Conservation (phyloP, 2,113 vertebrate species). For the Ctenomys sociabilis region DNA sequence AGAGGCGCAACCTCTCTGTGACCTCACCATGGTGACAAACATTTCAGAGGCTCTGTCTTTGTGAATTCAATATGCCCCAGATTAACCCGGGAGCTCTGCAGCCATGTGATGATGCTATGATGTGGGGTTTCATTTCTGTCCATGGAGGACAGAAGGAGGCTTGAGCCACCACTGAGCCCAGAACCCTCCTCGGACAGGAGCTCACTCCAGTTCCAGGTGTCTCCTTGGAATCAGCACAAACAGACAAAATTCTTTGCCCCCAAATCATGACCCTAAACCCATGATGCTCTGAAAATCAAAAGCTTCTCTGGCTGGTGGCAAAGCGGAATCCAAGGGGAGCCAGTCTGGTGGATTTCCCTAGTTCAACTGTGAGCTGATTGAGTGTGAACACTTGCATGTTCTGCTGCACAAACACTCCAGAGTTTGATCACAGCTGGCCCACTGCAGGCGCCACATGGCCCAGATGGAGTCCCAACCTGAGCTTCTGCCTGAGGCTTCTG, state of each 20-base stretch:
- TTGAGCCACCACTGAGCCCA: not conserved
- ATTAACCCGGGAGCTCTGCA: not conserved
- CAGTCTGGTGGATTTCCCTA: not conserved
- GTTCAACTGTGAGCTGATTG: not conserved
- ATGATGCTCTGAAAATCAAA: not conserved
- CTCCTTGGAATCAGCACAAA: rapidly evolving
- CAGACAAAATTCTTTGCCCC: rapidly evolving
- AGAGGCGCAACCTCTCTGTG: not conserved
- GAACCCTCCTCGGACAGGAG: rapidly evolving
- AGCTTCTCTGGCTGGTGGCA: not conserved
- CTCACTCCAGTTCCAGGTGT: no score
- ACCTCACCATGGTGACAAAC: rapidly evolving
- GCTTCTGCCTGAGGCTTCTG: not conserved
- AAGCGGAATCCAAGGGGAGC: not conserved
- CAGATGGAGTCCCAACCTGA: not conserved
- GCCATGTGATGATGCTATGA: no score
- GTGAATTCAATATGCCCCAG: not conserved
- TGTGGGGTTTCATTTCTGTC: not conserved
- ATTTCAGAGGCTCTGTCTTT: no score
- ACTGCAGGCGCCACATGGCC: not conserved
- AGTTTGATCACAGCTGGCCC: not conserved
- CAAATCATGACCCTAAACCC: not conserved
- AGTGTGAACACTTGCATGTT: not conserved
- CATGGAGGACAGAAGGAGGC: not conserved
- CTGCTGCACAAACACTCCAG: not conserved